Base-by-base conservation (phyloP, 1,140 invertebrate genomes). In the Leptopilina clavipes region DNA sequence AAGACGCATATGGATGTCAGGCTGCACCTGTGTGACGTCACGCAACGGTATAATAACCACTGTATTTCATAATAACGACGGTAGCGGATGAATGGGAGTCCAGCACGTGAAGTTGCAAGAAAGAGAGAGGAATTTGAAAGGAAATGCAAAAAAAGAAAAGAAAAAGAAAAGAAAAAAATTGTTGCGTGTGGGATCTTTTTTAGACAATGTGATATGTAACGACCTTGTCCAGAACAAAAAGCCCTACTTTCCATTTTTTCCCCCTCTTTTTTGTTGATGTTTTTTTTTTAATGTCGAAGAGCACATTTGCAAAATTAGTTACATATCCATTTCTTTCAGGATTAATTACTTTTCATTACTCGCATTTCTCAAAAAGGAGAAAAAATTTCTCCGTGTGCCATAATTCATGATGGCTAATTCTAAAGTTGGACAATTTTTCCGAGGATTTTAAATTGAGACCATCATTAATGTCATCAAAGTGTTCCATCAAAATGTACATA, bases 1-100 rank as follows among this genome's bases (percentile, higher is more conserved):
- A 73, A 79, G 76, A 80, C 77, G 75, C 71, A 73, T 74, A 79
- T 76, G 77, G 44, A 76, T 79, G 76, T 78, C 65, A 77, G 81
- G 59, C 81, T 78, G 81, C 81, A 76, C 81, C 81, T 83, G 77
- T 76, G 73, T 83, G 81, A 83, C 81, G 81, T 83, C 79, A 83
- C 78, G 79, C 79, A 80, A 81, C 81, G 82, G 79, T 79, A 80
- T 80, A 81, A 83, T 81, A 78, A 78, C 43, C 76, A 52, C 45
- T 75, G 76, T 70, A 82, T 82, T 82, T 82, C 79, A 78, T 79
- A 82, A 81, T 79, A 77, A 82, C 73, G 79, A 77, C 77, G 17
- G 74, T 72, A 75, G 76, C 78, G 76, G 81, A 82, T 82, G 79
- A 79, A 82, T 80, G 81, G 75, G 77, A 78, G 81, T 82, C 78